Base-by-base conservation (phyloP, 2,797 vertebrate species). In the Etheostoma nigrum region DNA sequence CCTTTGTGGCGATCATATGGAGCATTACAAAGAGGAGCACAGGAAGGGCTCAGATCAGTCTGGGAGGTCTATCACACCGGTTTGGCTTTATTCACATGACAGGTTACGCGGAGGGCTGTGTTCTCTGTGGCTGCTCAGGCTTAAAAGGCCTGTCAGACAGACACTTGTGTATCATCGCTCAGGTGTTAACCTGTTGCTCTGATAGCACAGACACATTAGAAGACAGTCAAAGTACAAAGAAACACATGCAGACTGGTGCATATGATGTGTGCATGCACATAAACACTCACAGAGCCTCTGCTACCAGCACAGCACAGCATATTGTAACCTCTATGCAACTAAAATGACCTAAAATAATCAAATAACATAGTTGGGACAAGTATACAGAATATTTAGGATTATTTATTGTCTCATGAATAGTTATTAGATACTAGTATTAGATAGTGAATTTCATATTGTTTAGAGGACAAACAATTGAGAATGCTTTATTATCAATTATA, bases 61-160 rank as follows among this genome's bases (percentile, higher is more conserved):
- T 45, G 64, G 70, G 73, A 73, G 66, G 69, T 75, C 73, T 76
- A 82, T 85, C 83, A 53, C 82, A 80, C 66, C 81, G 63, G 77
- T 83, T 82, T 76, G 86, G 76, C 53, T 83, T 81, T 77, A 40
- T 76, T 72, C 79, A 86, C 88, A 88, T 87, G 88, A 90, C 86
- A 89, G 88, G 82, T 80, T 81, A 89, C 83, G 83, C 65, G 79
- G 63, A 78, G 73, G 66, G 60, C 79, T 85, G 71, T 81, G 87
- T 85, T 91, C 86, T 92, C 78, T 86, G 45, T 57, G 79, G 71
- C 83, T 87, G 80, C 79, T 81, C 71, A 66, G 74, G 73, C 79
- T 88, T 90, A 84, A 89, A 91, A 87, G 77, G 74, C 74, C 82
- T 87, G 88, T 91, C 87, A 90, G 66, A 83, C 72, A 74, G 47